These are phyloP conservation scores for Caenorhabditis plicata DNA, from an alignment of 2,888 invertebrate species.

Conservation along the genomic window DNA sequence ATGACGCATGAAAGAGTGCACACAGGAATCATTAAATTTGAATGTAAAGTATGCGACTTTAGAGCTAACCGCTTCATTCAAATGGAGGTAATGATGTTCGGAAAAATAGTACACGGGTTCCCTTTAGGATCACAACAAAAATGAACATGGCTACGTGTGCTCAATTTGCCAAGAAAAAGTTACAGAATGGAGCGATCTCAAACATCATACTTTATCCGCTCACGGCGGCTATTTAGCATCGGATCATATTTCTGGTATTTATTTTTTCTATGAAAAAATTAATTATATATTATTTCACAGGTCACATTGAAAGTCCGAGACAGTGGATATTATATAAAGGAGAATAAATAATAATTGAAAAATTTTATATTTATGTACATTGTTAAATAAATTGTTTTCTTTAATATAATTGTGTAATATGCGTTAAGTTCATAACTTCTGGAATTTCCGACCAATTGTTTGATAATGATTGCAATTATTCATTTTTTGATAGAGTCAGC, in stretches of 20 bases:
- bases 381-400: too few relatives aligned
- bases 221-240: slow-evolving; percentile 64
- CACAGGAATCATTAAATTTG: slow-evolving; percentile 65
- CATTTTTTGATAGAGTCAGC: too few relatives aligned
- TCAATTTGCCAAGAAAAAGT: slow-evolving; percentile 59
- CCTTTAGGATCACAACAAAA: slow-evolving; percentile 25
- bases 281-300: slow-evolving; percentile 34
- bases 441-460: too few relatives aligned
- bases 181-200: slow-evolving; percentile 61
- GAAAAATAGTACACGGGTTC: too few relatives aligned
- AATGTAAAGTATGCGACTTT: slow-evolving; percentile 58
- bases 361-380: too few relatives aligned
- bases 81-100: too few relatives aligned
- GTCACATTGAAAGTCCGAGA: slow-evolving; percentile 61
- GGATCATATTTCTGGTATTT: slow-evolving; percentile 54
- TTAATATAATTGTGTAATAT: too few relatives aligned
- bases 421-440: too few relatives aligned
- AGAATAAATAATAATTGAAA: slow-evolving; percentile 49
- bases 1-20: slow-evolving; percentile 64
- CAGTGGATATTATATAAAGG: slow-evolving; percentile 65
- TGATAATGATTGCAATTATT: too few relatives aligned
- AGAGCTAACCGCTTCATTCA: slow-evolving; percentile 50
- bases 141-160: slow-evolving; percentile 65
- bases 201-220: slow-evolving; percentile 61
- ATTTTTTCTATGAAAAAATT: background rate